Percentiles rank a stretch among this genome's conserved stretches.
phyloP scores from a whole-genome alignment of 2,888 invertebrate species.

The Erynnis tages region DNA sequence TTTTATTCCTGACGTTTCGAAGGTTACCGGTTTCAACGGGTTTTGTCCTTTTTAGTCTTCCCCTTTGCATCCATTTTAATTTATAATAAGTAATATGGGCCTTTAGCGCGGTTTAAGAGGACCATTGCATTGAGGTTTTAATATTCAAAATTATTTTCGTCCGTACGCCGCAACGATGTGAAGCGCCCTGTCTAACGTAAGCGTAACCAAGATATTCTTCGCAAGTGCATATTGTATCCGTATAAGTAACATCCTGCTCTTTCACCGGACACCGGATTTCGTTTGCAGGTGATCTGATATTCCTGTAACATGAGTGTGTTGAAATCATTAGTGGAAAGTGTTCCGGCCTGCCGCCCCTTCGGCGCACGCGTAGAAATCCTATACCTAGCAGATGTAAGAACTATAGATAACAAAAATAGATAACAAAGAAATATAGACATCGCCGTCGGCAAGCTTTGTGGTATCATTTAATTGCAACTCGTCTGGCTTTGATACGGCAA shows the following conservation, averaged over 20 bases:
- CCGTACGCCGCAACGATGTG: no score
- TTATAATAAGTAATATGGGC: no score
- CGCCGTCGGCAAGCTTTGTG: not conserved
- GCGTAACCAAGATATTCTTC: constrained; percentile 6
- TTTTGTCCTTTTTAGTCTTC: no score
- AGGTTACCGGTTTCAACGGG: no score
- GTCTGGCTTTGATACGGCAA: not conserved
- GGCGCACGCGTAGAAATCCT: constrained; percentile 51
- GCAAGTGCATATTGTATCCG: constrained; percentile 15
- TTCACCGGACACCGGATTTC: constrained; percentile 43
- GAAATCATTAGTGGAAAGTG: constrained; percentile 69
- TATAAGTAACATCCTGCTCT: constrained; percentile 49
- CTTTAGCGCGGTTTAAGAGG: not conserved
- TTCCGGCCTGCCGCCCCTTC: constrained; percentile 53
- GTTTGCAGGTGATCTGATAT: constrained; percentile 51
- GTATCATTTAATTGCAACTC: not conserved
- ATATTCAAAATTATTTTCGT: no score
- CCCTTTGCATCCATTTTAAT: no score
- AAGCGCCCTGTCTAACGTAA: constrained; percentile 17
- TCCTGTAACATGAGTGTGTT: constrained; percentile 61
- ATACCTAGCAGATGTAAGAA: not conserved
- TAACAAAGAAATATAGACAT: no score
- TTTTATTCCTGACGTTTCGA: no score
- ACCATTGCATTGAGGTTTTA: no score
- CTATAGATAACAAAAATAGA: not conserved